phyloP scores from a whole-genome alignment of 1,140 invertebrate genomes.

The Bombus consobrinus region DNA sequence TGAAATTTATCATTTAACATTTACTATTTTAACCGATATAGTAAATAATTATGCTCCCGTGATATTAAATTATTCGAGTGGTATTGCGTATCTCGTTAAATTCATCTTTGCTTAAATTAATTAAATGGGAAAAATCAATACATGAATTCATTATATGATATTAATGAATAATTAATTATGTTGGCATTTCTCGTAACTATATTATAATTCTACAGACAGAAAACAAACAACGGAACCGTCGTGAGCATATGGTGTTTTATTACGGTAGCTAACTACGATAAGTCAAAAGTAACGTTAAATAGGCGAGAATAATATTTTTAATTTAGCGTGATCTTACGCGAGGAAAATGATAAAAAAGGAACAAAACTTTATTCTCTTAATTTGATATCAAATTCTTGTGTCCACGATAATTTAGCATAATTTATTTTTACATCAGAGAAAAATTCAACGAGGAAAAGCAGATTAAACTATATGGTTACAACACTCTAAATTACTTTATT shows the following conservation, averaged over 20 bases:
- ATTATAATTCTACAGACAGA: background rate
- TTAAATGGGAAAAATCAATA: background rate
- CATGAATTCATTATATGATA: background rate
- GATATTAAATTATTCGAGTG: background rate
- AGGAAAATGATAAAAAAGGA: background rate
- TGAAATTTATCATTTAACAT: background rate
- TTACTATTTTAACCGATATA: background rate
- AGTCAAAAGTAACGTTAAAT: background rate
- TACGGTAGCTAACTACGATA: background rate
- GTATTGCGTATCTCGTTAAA: background rate
- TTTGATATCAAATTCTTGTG: background rate
- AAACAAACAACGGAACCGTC: background rate
- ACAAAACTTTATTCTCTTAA: background rate
- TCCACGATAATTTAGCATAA: background rate
- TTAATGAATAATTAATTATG: slow-evolving; percentile 1
- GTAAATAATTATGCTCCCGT: background rate
- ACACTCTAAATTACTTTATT: no score
- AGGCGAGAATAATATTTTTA: background rate
- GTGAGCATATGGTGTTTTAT: background rate
- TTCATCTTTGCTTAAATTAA: background rate
- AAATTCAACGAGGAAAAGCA: no score
- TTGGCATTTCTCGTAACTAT: background rate
- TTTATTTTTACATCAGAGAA: background rate
- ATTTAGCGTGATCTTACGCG: background rate
- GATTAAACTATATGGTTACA: no score